Conservation (phyloP, 2,113 vertebrate species). For the Halichoeres trimaculatus region DNA sequence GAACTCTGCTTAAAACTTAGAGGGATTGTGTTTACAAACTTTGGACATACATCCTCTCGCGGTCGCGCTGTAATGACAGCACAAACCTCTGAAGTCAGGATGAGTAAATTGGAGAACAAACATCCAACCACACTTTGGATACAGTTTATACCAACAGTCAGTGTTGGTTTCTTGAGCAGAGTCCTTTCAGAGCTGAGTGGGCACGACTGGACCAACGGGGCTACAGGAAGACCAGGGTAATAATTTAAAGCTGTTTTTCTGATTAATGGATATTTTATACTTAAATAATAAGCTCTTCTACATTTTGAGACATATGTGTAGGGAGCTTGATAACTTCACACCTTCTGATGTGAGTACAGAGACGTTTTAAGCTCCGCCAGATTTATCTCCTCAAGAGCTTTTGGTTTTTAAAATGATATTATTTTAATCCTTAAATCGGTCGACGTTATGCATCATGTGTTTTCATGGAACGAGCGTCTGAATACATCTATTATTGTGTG, state of each 20-base stretch:
- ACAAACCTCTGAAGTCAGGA: neutral
- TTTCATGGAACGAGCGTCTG: neutral
- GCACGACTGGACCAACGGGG: neutral
- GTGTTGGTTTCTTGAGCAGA: neutral
- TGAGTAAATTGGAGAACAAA: neutral
- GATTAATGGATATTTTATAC: too few species aligned
- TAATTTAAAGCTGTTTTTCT: too few species aligned
- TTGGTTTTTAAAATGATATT: neutral
- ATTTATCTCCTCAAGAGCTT: neutral
- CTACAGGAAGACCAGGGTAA: too few species aligned
- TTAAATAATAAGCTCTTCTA: too few species aligned
- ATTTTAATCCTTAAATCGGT: slow-evolving; percentile 11
- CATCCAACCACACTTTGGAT: neutral
- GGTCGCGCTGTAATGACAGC: neutral
- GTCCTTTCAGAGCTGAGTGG: neutral
- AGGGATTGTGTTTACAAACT: slow-evolving; percentile 10
- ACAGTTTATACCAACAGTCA: neutral
- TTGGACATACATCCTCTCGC: neutral
- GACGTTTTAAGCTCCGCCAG: too few species aligned
- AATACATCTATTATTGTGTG: neutral
- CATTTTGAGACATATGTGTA: too few species aligned
- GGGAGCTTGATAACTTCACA: too few species aligned
- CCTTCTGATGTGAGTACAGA: neutral
- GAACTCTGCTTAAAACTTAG: neutral
- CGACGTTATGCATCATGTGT: neutral